These are phyloP conservation scores for Zaprionus davidi DNA, from an alignment of 1,140 invertebrate genomes.

Conservation along the genomic window DNA sequence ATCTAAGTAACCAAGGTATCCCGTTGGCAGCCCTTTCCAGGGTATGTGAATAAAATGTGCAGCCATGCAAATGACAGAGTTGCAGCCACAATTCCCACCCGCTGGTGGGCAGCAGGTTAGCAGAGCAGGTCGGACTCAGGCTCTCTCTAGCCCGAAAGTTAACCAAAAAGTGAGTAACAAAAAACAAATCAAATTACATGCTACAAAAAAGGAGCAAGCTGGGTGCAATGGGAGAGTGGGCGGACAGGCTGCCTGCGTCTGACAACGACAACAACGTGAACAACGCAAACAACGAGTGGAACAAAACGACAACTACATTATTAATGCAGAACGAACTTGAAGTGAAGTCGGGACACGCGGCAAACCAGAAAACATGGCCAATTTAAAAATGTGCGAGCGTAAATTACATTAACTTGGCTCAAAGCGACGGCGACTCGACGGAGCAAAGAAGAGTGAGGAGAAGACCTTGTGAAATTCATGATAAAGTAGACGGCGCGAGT, in stretches of 20 bases:
- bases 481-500: slow-evolving; percentile 29
- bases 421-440: slow-evolving; percentile 10
- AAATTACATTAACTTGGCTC: slow-evolving; percentile 62
- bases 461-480: slow-evolving; percentile 11
- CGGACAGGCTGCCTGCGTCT: slow-evolving; percentile 1
- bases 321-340: slow-evolving; percentile 80
- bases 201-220: slow-evolving; percentile 23
- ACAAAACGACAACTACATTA: slow-evolving; percentile 75
- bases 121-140: slow-evolving; percentile 1
- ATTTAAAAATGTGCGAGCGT: slow-evolving; percentile 59
- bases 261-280: slow-evolving; percentile 11
- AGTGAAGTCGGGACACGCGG: slow-evolving; percentile 47
- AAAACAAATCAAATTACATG: slow-evolving; percentile 66
- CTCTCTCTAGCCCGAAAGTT: slow-evolving; percentile 12
- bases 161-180: slow-evolving; percentile 12
- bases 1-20: background rate
- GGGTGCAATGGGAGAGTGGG: background rate
- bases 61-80: slow-evolving; percentile 49
- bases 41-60: slow-evolving; percentile 32
- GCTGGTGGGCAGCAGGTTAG: slow-evolving; percentile 45
- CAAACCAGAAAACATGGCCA: slow-evolving; percentile 73
- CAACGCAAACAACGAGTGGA: slow-evolving; percentile 19
- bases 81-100: slow-evolving; percentile 42
- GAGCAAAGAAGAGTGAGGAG: background rate
- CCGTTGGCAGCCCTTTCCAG: background rate